Evolutionary conservation across 1,140 invertebrate genomes (phyloP).

Genomic region (Andricus grossulariae): DNA sequence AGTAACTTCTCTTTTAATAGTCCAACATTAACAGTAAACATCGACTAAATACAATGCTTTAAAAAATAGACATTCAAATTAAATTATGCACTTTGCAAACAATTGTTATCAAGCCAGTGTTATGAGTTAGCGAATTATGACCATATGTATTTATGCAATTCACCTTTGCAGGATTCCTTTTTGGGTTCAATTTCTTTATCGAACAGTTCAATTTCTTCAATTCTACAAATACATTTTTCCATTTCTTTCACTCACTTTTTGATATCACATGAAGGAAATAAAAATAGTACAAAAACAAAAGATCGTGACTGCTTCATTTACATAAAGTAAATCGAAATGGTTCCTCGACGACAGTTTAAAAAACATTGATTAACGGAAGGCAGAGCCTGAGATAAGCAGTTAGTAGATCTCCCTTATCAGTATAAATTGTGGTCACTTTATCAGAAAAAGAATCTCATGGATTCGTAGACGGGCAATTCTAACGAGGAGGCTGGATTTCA

Average conservation of each 20-base stretch:
- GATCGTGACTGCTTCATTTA: background rate
- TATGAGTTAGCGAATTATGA: no score
- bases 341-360: slow-evolving; percentile 55
- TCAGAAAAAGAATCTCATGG: slow-evolving; percentile 53
- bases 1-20: no score
- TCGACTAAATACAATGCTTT: no score
- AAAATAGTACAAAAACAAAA: background rate
- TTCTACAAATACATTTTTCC: background rate
- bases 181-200: slow-evolving; percentile 11
- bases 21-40: no score
- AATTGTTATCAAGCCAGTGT: no score
- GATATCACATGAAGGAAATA: background rate
- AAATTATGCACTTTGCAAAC: no score
- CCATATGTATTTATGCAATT: background rate
- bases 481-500: slow-evolving; percentile 45
- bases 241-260: background rate
- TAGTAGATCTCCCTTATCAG: slow-evolving; percentile 67
- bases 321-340: background rate
- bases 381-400: slow-evolving; percentile 51
- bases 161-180: background rate
- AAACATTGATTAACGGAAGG: slow-evolving; percentile 60
- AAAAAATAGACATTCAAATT: no score
- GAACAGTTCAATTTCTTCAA: slow-evolving; percentile 16
- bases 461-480: slow-evolving; percentile 50
- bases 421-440: slow-evolving; percentile 64